Percentiles rank a stretch among this genome's conserved stretches.
phyloP scores from a whole-genome alignment of 2,888 invertebrate genomes.

The Caenorhabditis plicata region DNA sequence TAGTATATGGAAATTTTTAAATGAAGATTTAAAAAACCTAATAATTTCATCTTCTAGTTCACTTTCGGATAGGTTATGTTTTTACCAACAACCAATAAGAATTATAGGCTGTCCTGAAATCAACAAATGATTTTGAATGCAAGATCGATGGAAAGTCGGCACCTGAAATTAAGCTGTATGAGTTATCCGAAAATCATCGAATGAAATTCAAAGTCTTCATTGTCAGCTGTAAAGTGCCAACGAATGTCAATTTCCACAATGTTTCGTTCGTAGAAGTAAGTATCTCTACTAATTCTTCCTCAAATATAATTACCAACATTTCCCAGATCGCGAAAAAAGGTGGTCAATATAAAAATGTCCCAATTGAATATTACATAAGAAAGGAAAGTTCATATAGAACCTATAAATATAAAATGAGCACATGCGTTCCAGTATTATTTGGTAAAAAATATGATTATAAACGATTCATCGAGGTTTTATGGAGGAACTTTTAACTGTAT shows the following conservation, averaged over 20 bases:
- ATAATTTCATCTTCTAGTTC: too few species aligned
- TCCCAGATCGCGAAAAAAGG: neutral
- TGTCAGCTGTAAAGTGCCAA: conserved; percentile 31
- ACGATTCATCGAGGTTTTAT: conserved; percentile 31
- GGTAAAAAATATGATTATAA: conserved; percentile 26
- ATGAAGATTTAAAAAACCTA: too few species aligned
- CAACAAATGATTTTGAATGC: conserved; percentile 9
- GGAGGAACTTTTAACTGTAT: neutral
- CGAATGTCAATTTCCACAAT: neutral
- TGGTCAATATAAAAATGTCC: too few species aligned
- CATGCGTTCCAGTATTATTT: conserved; percentile 42
- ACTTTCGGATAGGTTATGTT: too few species aligned
- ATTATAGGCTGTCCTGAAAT: conserved; percentile 2
- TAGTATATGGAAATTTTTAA: too few species aligned
- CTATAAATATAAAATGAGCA: conserved; percentile 18
- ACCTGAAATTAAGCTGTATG: conserved; percentile 14
- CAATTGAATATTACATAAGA: conserved; percentile 32
- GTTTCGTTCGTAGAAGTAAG: neutral
- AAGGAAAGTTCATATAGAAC: conserved; percentile 1
- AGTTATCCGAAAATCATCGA: conserved; percentile 40
- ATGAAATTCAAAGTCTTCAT: conserved; percentile 26
- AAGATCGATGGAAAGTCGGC: conserved; percentile 9
- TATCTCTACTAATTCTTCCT: neutral
- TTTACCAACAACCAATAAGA: too few species aligned
- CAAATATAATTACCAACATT: neutral